Conservation (phyloP, 2,113 vertebrate genomes). For the Ibidorhyncha struthersii region DNA sequence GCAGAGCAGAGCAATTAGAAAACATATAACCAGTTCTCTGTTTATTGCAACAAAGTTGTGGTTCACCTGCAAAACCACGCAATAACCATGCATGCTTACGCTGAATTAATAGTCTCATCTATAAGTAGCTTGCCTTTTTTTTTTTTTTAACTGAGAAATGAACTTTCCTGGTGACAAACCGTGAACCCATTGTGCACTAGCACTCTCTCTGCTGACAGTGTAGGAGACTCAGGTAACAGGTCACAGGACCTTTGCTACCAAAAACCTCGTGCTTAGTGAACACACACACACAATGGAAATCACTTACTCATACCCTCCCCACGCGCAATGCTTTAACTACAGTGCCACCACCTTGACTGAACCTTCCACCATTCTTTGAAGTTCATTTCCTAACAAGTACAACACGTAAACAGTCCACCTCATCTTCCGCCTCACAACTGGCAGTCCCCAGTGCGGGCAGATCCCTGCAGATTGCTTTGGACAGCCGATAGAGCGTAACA, state of each 20-base stretch:
- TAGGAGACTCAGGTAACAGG: not conserved
- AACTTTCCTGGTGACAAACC: not conserved
- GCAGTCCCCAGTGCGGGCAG: not conserved
- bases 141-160: not conserved
- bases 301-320: not conserved
- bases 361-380: not conserved
- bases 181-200: not conserved
- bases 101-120: not conserved
- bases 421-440: not conserved
- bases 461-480: not conserved
- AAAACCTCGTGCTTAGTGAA: fast-evolving
- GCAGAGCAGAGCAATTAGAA: not conserved
- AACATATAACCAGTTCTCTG: not conserved
- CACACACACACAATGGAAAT: fast-evolving
- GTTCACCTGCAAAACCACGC: not conserved
- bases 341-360: not conserved
- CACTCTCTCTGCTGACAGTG: not conserved
- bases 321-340: fast-evolving
- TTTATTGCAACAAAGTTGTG: not conserved
- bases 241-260: not conserved
- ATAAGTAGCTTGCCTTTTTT: not conserved
- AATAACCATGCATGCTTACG: not conserved
- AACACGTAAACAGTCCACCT: not conserved
- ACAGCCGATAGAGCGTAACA: not conserved
- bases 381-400: not conserved